A percentile compares a stretch with the other conserved stretches of the same genome.
These are phyloP conservation scores for Aculops lycopersici DNA, from an alignment of 1,140 invertebrate genomes.

Conservation along the genomic window DNA sequence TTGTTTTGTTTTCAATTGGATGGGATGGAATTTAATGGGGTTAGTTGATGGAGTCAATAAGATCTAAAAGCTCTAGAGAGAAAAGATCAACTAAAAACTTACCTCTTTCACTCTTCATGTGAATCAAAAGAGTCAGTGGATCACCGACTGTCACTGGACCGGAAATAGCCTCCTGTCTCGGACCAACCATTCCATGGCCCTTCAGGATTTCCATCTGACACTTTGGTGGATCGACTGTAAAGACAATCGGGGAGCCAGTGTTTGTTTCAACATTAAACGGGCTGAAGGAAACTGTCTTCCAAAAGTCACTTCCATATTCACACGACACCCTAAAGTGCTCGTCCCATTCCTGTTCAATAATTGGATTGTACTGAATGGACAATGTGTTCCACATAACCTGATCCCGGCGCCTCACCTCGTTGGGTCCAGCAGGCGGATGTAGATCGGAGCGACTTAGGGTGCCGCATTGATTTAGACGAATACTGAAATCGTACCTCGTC, in stretches of 20 bases:
- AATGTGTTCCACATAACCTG: constrained; percentile 81
- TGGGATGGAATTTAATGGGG: too few relatives aligned
- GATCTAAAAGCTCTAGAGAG: too few relatives aligned
- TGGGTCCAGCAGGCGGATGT: constrained; percentile 8
- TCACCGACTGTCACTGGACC: constrained; percentile 66
- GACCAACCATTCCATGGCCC: constrained; percentile 32
- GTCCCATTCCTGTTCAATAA: constrained; percentile 74
- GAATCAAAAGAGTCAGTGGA: constrained; percentile 59
- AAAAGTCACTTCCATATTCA: constrained; percentile 78
- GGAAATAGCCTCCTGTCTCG: neutral
- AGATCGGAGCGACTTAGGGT: constrained; percentile 41
- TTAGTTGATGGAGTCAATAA: too few relatives aligned
- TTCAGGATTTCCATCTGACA: constrained; percentile 78
- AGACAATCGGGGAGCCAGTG: constrained; percentile 70
- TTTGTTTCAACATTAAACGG: constrained; percentile 48
- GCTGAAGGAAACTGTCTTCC: constrained; percentile 78
- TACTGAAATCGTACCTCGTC: constrained; percentile 56
- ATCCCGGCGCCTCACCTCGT: constrained; percentile 24
- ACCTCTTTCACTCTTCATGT: constrained; percentile 76
- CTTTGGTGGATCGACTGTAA: constrained; percentile 59
- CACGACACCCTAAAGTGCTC: constrained; percentile 85
- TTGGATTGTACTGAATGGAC: constrained; percentile 63
- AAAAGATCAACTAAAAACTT: constrained; percentile 9
- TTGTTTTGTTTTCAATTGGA: too few relatives aligned
- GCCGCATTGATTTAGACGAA: constrained; percentile 25